Conservation (phyloP, 2,888 invertebrate genomes). For the Cremastobaeus sp. region DNA sequence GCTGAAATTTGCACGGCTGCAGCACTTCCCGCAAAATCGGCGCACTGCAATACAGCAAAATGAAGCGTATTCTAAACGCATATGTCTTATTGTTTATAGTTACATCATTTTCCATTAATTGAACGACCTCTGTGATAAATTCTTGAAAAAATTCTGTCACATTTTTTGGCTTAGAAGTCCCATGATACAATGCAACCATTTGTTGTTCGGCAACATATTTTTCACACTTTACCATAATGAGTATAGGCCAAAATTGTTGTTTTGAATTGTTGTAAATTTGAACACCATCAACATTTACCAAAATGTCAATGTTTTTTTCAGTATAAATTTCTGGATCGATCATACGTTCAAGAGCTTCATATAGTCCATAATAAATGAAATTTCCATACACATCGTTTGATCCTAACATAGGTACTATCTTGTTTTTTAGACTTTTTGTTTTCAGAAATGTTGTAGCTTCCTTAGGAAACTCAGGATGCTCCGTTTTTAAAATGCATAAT, state of each 20-base stretch:
- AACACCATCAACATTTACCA: conserved; percentile 50
- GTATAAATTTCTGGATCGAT: conserved; percentile 2
- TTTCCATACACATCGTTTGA: conserved; percentile 18
- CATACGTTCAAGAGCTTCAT: conserved; percentile 24
- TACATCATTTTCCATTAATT: too few species aligned
- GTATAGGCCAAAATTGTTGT: conserved; percentile 52
- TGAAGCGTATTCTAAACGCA: too few species aligned
- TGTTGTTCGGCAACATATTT: conserved; percentile 1
- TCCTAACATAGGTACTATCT: conserved; percentile 24
- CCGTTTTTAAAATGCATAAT: not conserved
- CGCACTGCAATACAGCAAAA: conserved; percentile 52
- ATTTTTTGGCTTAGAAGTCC: conserved; percentile 52
- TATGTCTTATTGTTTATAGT: too few species aligned
- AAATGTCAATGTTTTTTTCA: conserved; percentile 23
- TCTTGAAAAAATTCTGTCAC: too few species aligned
- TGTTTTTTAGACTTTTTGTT: conserved; percentile 3
- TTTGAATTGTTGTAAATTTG: conserved; percentile 37
- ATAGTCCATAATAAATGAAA: conserved; percentile 46
- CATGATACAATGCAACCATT: conserved; percentile 29
- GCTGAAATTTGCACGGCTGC: conserved; percentile 38
- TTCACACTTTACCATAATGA: conserved; percentile 27
- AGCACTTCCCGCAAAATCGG: conserved; percentile 40
- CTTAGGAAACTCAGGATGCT: not conserved
- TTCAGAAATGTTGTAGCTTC: conserved; percentile 3
- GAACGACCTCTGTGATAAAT: too few species aligned